A percentile compares a stretch with the other conserved stretches of the same genome.
Conservation (phyloP, 2,888 invertebrate species). For the Brachynemurus nebulosus region DNA sequence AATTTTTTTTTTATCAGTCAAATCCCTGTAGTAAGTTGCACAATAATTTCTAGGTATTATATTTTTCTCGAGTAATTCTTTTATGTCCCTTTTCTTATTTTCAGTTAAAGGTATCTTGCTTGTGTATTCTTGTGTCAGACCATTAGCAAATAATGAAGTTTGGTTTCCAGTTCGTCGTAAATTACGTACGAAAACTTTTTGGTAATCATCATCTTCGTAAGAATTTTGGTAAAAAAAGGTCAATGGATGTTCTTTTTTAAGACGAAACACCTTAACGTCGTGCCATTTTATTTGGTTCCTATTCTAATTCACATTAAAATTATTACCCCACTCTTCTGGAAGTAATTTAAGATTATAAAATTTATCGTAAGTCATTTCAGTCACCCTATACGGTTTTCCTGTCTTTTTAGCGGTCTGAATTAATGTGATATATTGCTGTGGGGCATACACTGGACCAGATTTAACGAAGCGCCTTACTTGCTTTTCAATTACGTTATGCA, state of each 20-base stretch:
- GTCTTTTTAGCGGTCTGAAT: conserved; percentile 18
- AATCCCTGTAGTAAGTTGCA: too few relatives aligned
- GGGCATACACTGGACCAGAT: conserved; percentile 21
- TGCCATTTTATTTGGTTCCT: conserved; percentile 17
- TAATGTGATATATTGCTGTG: conserved; percentile 17
- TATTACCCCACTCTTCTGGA: conserved; percentile 16
- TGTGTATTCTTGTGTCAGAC: background rate
- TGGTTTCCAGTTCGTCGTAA: too few relatives aligned
- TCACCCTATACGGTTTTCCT: conserved; percentile 14
- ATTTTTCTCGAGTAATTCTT: background rate
- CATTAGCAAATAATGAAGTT: too few relatives aligned
- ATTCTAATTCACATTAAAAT: conserved; percentile 17
- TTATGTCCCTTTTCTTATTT: background rate
- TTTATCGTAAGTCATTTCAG: conserved; percentile 14
- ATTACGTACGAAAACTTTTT: background rate
- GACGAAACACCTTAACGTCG: conserved; percentile 16
- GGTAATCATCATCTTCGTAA: background rate
- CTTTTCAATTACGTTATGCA: conserved; percentile 18
- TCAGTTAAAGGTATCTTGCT: background rate
- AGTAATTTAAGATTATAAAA: conserved; percentile 16
- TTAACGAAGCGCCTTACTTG: conserved; percentile 22
- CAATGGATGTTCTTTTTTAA: conserved; percentile 12
- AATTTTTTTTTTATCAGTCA: too few relatives aligned
- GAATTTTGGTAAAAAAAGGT: background rate
- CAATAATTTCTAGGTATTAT: too few relatives aligned